Base-by-base conservation (phyloP, 2,888 invertebrate genomes). In the Steinernema hermaphroditum region DNA sequence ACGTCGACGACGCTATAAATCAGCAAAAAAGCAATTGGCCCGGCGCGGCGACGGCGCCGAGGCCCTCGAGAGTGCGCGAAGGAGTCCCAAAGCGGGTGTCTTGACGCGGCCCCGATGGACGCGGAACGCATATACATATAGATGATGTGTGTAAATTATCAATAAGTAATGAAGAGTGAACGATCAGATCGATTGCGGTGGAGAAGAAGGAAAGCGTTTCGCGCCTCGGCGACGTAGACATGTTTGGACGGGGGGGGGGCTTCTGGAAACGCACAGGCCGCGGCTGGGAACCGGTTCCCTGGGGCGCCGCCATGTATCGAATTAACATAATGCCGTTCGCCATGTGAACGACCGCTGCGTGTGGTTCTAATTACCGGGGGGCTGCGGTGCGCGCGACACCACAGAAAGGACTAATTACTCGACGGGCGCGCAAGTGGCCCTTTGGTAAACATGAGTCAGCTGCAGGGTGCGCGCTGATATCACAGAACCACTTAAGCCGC, bases 1-100 rank as follows among this genome's bases (percentile, higher is more conserved):
- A 19, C 22, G 24, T 19, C 54, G 54, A 27, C 54, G 54, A 54
- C 54, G 54, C 54, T 54, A 54, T 54, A 54, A 54, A 54, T 54
- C 54, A 54, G 54, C 54, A 54, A 54, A 54, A 54, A 54, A 54
- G 54, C 54, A 54, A 54, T 54, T 54, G 54, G 54, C 54, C 54
- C 54, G 37, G 37, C 12, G 54, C 54, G n/a, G 54, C 54, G 54
- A 14, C 54, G 27, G 27, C 54, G 54, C n/a, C 46, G 27, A 6
- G 27, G 24, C 27, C 54, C 22, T 14, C 1, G 27, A 22, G 24
- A 24, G 54, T 27, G 54, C 54, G 27, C n/a, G 19, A 27, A 54
- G 54, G 37, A 37, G 37, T 37, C 37, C 37, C 37, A 37, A 54
- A 54, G 54, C 9, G 12, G 27, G 16, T n/a, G 16, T 46, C 46